Conservation (phyloP, 2,113 vertebrate genomes). For the Grammomys dolichurus region DNA sequence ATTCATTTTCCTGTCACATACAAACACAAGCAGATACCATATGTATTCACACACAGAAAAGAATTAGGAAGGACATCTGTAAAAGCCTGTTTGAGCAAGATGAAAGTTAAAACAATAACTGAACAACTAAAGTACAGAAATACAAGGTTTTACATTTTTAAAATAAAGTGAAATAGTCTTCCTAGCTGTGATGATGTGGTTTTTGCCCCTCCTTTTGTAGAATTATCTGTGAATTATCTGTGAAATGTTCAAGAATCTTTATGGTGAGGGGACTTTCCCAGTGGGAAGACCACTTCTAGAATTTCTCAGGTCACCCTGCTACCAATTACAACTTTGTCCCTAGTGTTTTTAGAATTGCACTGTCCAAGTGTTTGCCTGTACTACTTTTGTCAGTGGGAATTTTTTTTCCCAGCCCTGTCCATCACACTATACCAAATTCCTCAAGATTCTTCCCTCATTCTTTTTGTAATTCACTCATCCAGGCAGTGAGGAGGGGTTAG, state of each 20-base stretch:
- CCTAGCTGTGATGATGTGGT: not conserved
- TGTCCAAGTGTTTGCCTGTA: not conserved
- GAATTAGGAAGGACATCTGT: not conserved
- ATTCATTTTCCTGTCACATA: not conserved
- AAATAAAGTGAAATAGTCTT: not conserved
- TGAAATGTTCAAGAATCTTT: not conserved
- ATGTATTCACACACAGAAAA: not conserved
- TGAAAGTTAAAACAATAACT: not conserved
- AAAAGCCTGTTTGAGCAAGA: not conserved
- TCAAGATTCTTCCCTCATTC: not conserved
- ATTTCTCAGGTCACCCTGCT: not conserved
- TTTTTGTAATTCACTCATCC: not conserved
- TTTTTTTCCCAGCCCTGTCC: not conserved
- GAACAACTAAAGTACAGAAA: not conserved
- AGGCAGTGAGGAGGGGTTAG: not conserved
- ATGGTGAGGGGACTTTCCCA: not conserved
- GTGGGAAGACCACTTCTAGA: not conserved
- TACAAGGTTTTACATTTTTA: not conserved
- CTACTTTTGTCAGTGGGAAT: not conserved
- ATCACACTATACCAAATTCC: not conserved
- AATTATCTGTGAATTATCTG: not conserved
- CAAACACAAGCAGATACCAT: not conserved
- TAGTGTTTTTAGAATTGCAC: not conserved
- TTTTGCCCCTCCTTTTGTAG: not conserved
- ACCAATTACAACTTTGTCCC: not conserved